phyloP scores from a whole-genome alignment of 2,888 invertebrate genomes.

The Salpingus planirostris region DNA sequence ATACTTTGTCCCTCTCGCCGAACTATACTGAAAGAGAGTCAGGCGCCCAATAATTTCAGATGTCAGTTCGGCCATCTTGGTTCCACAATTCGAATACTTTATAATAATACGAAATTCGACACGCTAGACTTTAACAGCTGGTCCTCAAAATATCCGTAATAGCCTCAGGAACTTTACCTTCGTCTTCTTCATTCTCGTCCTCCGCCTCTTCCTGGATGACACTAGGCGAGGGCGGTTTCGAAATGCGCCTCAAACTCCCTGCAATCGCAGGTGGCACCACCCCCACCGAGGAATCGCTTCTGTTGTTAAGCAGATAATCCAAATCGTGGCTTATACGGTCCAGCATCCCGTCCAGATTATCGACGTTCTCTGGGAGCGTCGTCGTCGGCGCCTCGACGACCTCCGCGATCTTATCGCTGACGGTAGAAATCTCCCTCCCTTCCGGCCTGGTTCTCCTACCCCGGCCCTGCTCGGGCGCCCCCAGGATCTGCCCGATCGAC shows the following conservation, averaged over 20 bases:
- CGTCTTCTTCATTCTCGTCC: conserved; percentile 24
- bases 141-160: conserved; percentile 13
- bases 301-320: conserved; percentile 73
- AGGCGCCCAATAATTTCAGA: too few species aligned
- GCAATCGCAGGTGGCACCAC: conserved; percentile 4
- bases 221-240: conserved; percentile 27
- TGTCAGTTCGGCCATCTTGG: too few species aligned
- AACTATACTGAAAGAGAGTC: too few species aligned
- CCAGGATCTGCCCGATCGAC: conserved; percentile 14
- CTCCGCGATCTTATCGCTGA: conserved; percentile 17
- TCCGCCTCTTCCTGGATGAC: conserved; percentile 32
- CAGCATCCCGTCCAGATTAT: conserved; percentile 54
- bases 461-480: conserved; percentile 5
- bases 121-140: too few species aligned
- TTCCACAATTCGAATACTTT: too few species aligned
- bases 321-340: conserved; percentile 75
- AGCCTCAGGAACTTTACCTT: conserved; percentile 10
- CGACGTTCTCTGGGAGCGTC: conserved; percentile 16
- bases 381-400: conserved; percentile 21
- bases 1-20: too few species aligned
- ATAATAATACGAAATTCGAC: too few species aligned
- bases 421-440: conserved; percentile 22
- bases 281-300: conserved; percentile 32
- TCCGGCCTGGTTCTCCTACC: conserved; percentile 36
- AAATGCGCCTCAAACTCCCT: conserved; percentile 22